Evolutionary conservation across 2,888 invertebrate species (phyloP).

Genomic region (Glyphotaelius pellucidus): DNA sequence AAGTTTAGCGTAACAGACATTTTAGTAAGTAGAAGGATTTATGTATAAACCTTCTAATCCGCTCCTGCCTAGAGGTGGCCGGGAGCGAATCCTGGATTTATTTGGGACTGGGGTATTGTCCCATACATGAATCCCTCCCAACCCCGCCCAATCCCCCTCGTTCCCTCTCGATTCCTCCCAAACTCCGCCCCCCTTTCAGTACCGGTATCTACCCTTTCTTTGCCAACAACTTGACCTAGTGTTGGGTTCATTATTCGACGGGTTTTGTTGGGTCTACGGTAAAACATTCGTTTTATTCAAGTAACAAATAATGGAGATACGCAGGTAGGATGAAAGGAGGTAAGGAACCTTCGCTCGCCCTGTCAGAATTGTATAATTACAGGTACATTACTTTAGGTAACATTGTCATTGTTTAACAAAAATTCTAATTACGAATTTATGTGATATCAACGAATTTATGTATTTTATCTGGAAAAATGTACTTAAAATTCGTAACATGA

Average conservation of each 20-base stretch:
- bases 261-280: neutral
- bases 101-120: constrained; percentile 3
- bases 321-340: neutral
- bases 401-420: neutral
- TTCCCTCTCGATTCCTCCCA: neutral
- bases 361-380: neutral
- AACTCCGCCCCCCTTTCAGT: neutral
- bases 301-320: neutral
- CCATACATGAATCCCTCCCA: neutral
- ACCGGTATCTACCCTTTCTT: constrained; percentile 2
- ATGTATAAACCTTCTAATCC: neutral
- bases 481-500: too few relatives aligned
- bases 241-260: constrained; percentile 2
- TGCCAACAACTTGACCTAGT: constrained; percentile 28
- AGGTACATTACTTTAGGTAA: neutral
- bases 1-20: neutral
- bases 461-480: too few relatives aligned
- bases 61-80: neutral
- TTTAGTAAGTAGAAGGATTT: neutral
- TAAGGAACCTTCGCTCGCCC: neutral
- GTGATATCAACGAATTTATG: too few relatives aligned
- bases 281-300: neutral
- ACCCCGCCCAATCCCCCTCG: neutral
- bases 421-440: neutral
- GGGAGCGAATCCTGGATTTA: neutral